Base-by-base conservation (phyloP, 2,797 vertebrate genomes). In the Lateolabrax maculatus region DNA sequence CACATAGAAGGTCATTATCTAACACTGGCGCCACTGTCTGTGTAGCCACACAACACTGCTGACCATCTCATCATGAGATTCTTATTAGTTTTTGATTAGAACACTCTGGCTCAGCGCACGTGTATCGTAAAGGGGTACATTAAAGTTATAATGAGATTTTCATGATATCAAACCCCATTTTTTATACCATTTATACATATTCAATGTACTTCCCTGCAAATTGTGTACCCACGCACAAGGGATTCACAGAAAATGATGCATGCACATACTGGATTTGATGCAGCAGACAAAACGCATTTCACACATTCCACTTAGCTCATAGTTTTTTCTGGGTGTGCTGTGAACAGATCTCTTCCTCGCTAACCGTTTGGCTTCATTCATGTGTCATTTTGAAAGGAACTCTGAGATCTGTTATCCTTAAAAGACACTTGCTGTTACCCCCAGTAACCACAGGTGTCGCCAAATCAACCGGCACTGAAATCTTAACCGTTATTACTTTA, bases 11-110 rank as follows among this genome's bases (percentile, higher is more conserved):
- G 80, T 75, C 87, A 87, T 88, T 87, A 90, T 93, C 75, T 55
- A 58, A 90, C 83, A 71, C 58, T 89, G 90, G 89, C 77, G 79
- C 89, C 89, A 84, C 78, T 86, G 87, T 89, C 73, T 83, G 71
- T 52, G 55, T 71, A 74, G 80, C 67, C 57, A 65, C 74, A 79
- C 78, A 49, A 62, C 86, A 66, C 87, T 82, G 87, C 89, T 88
- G 84, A 90, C 79, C 85, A 23, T 79, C 80, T 79, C 83, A 77
- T 92, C 91, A 93, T 84, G 80, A 84, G 92, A 87, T 79, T 87
- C 70, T 51, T 80, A 88, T 92, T 92, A 86, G 83, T 57, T 87
- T 88, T 77, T 87, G 25, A 87, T 90, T 83, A 80, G 65, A 79
- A 58, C 43, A 31, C 41, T 57, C 65, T 62, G 72, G 55, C 63